Evolutionary conservation across 2,797 vertebrate genomes (phyloP).

Genomic region (Spatula clypeata): DNA sequence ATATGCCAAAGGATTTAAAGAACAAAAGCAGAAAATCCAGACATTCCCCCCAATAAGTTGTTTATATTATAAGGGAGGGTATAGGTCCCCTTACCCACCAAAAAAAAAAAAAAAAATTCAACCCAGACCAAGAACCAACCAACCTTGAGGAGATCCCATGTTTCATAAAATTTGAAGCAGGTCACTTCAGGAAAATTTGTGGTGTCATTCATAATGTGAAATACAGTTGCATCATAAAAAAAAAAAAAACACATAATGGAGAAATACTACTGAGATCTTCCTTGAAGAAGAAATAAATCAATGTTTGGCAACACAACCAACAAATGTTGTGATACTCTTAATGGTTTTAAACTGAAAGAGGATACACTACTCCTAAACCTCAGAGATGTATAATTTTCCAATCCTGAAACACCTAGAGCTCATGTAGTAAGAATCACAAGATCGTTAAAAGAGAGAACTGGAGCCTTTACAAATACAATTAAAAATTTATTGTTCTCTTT

Average conservation of each 20-base stretch:
- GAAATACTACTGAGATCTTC: neutral
- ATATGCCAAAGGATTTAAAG: neutral
- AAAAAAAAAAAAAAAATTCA: neutral
- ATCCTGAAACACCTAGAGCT: neutral
- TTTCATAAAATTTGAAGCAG: neutral
- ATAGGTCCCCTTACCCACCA: neutral
- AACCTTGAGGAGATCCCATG: neutral
- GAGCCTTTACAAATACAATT: slow-evolving; percentile 43
- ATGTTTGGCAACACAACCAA: neutral
- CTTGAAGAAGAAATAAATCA: neutral
- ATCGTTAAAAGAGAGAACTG: neutral
- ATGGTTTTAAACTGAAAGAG: no score
- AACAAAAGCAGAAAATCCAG: neutral
- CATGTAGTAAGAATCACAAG: neutral
- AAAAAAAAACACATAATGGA: neutral
- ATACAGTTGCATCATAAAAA: neutral
- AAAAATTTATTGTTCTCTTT: slow-evolving; percentile 68
- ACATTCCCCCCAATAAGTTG: neutral
- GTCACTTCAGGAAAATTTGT: neutral
- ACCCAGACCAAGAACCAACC: neutral
- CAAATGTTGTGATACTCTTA: neutral
- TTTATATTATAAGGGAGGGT: neutral
- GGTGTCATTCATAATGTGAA: neutral
- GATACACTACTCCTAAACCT: neutral
- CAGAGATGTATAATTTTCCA: neutral